Conservation (phyloP, 2,888 invertebrate genomes). For the Lepidochitona cinerea region DNA sequence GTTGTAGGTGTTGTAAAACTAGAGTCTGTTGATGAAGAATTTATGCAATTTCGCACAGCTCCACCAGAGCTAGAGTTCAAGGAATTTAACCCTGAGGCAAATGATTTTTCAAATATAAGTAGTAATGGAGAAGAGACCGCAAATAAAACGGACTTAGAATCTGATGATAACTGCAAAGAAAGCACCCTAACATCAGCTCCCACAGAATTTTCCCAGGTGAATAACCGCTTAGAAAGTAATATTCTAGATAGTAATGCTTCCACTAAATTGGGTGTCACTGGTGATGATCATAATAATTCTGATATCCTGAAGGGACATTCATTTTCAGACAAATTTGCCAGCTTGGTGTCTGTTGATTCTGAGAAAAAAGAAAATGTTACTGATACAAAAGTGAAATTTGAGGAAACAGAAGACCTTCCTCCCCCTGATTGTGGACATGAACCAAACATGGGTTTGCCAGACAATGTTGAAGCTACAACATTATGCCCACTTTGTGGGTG, state of each 20-base stretch:
- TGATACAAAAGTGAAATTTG: background rate
- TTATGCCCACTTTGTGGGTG: background rate
- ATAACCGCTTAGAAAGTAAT: too few species aligned
- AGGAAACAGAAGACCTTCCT: background rate
- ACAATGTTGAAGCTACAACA: background rate
- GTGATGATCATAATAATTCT: background rate
- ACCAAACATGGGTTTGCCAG: background rate
- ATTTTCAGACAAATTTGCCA: background rate
- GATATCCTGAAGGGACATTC: background rate
- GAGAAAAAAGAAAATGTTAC: background rate
- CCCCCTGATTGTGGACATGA: background rate
- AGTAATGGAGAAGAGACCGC: too few species aligned
- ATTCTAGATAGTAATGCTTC: too few species aligned
- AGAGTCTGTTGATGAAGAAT: background rate
- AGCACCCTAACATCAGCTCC: too few species aligned
- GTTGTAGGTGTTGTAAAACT: background rate
- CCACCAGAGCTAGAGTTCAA: too few species aligned
- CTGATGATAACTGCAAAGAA: too few species aligned
- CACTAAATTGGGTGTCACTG: background rate
- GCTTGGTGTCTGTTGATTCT: background rate
- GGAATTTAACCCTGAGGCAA: background rate
- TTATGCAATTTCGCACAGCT: background rate
- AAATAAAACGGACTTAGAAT: too few species aligned
- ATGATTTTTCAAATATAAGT: too few species aligned
- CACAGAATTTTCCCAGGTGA: too few species aligned